Conservation (phyloP, 1,140 invertebrate species). For the Platyura marginata region DNA sequence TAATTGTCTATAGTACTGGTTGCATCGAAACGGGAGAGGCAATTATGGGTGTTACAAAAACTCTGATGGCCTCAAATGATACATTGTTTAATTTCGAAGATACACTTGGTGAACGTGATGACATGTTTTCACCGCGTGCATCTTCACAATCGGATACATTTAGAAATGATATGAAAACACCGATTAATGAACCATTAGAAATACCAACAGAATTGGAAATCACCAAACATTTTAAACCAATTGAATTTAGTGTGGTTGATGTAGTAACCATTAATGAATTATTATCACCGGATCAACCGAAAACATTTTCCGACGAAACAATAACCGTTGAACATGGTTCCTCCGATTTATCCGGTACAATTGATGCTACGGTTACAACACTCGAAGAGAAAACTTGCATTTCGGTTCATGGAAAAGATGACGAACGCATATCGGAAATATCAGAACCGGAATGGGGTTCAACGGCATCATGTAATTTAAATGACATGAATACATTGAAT, state of each 20-base stretch:
- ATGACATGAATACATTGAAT: neutral
- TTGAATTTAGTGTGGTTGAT: neutral
- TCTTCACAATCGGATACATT: neutral
- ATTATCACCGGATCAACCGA: conserved; percentile 4
- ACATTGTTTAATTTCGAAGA: conserved; percentile 7
- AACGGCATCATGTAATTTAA: neutral
- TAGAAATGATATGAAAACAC: neutral
- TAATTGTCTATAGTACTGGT: conserved; percentile 2
- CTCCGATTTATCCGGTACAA: conserved; percentile 2
- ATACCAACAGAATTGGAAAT: conserved; percentile 2
- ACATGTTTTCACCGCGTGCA: conserved; percentile 3
- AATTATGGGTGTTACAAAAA: conserved; percentile 4
- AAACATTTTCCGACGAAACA: conserved; percentile 4
- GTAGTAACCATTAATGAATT: neutral
- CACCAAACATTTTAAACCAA: neutral
- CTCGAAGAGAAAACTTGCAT: conserved; percentile 6
- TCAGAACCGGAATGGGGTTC: conserved; percentile 4
- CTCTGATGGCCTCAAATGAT: conserved; percentile 6
- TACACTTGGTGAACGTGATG: conserved; percentile 3
- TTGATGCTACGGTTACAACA: conserved; percentile 3
- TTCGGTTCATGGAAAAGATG: conserved; percentile 3
- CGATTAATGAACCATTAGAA: neutral
- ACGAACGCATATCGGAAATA: conserved; percentile 2
- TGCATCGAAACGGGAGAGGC: conserved; percentile 4
- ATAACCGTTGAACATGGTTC: neutral